Evolutionary conservation across 2,888 invertebrate genomes (phyloP).

Genomic region (Trilocha varians): DNA sequence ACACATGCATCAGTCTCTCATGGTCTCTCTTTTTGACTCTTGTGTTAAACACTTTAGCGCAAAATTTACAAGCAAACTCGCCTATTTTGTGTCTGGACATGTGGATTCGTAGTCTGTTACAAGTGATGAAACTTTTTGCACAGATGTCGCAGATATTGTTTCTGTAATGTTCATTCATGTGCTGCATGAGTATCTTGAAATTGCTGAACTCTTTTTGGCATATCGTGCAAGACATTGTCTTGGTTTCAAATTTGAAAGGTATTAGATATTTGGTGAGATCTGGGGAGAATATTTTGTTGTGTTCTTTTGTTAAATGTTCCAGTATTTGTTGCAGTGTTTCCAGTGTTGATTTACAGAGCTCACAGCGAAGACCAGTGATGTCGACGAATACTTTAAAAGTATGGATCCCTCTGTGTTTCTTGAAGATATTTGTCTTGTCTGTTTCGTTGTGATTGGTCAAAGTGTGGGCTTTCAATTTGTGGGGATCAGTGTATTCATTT

Average conservation of each 20-base stretch:
- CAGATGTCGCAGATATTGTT: conserved; percentile 67
- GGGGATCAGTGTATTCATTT: conserved; percentile 21
- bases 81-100: conserved; percentile 44
- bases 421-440: conserved; percentile 17
- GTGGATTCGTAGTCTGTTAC: conserved; percentile 28
- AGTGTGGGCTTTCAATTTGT: conserved; percentile 29
- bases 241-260: conserved; percentile 32
- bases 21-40: conserved; percentile 32
- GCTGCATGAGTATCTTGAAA: conserved; percentile 36
- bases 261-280: conserved; percentile 31
- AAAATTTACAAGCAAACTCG: conserved; percentile 27
- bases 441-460: conserved; percentile 16
- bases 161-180: conserved; percentile 45
- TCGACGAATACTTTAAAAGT: conserved; percentile 35
- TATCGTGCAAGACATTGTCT: conserved; percentile 20
- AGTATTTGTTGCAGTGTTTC: conserved; percentile 21
- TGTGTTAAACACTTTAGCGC: conserved; percentile 33
- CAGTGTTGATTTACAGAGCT: conserved; percentile 22
- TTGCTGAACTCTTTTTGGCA: conserved; percentile 28
- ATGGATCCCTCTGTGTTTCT: conserved; percentile 9
- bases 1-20: conserved; percentile 30
- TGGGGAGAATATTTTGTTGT: conserved; percentile 22
- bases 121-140: conserved; percentile 54
- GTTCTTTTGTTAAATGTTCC: conserved; percentile 25
- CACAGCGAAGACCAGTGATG: conserved; percentile 33